Base-by-base conservation (phyloP, 2,113 vertebrate genomes). In the Engystomops pustulosus region DNA sequence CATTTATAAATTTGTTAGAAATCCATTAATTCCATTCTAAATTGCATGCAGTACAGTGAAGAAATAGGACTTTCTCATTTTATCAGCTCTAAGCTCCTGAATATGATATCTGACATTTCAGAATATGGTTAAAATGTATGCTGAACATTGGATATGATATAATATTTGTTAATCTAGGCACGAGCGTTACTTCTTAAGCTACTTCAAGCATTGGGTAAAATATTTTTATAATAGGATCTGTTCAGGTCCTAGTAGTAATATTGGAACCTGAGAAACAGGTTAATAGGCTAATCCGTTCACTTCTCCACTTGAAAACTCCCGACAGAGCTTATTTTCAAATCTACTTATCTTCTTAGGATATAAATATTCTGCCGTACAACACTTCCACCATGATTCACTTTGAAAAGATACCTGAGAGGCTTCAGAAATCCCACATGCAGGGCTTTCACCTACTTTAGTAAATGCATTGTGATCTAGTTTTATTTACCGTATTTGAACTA, bases 211-310 rank as follows among this genome's bases (percentile, higher is more conserved):
- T 27, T 77, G 27, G 60, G 60, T 67, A 49, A 30, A 84, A 77
- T 34, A 84, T 84, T 84, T 75, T 77, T 44, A 34, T 82, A 82
- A 82, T 38, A 77, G 60, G 82, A 67, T 53, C 53, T 36, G 81
- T 83, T 83, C 55, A 76, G 55, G 70, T 49, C 44, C 27, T 74
- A 18, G 27, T 83, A 81, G 62, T 69, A 68, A 81, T 81, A 83
- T 23, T 75, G 81, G 44, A 65, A 51, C 55, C 34, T 53, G 12
- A 77, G 72, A 84, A 77, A 84, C 45, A 84, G 72, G 72, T 84
- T 84, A 84, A 76, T 65, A 83, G 81, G 82, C 72, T 84, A 77
- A 84, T 84, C 72, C 82, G 44, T 49, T 84, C 72, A 77, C 82
- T 34, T 23, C 82, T 84, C 60, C 72, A 77, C 72, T 68, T 83